phyloP scores from a whole-genome alignment of 2,797 vertebrate species.

The Xiphorhynchus erythropygius region DNA sequence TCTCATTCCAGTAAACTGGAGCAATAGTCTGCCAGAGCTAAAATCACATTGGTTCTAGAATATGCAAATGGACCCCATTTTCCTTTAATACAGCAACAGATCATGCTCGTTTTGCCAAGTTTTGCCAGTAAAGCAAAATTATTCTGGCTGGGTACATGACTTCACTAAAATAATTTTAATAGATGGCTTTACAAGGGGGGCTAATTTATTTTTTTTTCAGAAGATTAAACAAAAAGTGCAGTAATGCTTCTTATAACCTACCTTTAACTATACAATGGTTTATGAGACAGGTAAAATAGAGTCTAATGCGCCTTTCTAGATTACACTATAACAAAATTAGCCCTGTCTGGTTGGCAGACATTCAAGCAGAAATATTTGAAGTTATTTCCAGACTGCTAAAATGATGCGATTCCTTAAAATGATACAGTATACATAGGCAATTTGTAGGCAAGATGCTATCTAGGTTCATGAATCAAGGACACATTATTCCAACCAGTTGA shows the following conservation, averaged over 20 bases:
- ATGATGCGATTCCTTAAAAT: neutral
- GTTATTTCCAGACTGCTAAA: neutral
- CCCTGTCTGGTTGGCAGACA: neutral
- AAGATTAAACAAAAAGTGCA: neutral
- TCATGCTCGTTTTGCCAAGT: neutral
- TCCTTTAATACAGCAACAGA: neutral
- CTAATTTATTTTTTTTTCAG: neutral
- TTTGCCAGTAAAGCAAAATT: neutral
- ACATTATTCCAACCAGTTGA: neutral
- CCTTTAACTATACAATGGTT: neutral
- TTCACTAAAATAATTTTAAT: neutral
- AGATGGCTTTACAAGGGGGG: neutral
- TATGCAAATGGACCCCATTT: neutral
- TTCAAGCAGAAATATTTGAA: constrained; percentile 5
- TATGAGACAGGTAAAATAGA: neutral
- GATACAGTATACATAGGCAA: neutral
- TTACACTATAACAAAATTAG: neutral
- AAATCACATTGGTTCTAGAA: neutral
- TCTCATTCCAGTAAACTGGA: neutral
- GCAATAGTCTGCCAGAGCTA: neutral
- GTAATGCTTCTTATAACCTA: neutral
- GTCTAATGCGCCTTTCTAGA: neutral
- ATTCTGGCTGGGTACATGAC: neutral
- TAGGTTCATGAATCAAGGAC: neutral
- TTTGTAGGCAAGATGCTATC: neutral